Percentiles rank a stretch among this genome's conserved stretches.
Conservation (phyloP, 2,888 invertebrate genomes). For the Phrixothrix hirtus region DNA sequence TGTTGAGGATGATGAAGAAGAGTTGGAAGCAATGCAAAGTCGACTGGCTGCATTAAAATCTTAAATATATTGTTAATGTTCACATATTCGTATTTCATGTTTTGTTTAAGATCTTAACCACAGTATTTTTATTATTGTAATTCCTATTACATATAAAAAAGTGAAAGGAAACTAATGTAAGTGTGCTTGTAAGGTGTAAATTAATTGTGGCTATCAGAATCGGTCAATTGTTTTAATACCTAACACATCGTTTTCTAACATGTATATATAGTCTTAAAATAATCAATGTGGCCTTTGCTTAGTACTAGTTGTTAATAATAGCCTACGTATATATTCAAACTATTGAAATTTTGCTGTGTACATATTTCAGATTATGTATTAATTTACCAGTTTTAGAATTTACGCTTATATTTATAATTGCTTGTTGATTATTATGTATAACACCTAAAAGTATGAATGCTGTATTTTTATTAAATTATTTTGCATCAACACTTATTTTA, state of each 20-base stretch:
- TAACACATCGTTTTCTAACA: no score
- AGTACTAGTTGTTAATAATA: not conserved
- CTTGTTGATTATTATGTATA: not conserved
- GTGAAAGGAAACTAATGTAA: no score
- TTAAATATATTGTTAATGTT: constrained; percentile 57
- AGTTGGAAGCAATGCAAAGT: constrained; percentile 90
- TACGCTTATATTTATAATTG: not conserved
- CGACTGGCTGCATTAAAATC: constrained; percentile 86
- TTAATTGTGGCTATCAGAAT: no score
- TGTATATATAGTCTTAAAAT: not conserved
- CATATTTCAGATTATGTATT: not conserved
- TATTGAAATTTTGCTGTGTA: not conserved
- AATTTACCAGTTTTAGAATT: not conserved
- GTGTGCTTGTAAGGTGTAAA: no score
- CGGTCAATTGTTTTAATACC: no score
- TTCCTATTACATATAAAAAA: no score
- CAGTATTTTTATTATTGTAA: constrained; percentile 7
- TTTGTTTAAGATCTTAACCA: no score
- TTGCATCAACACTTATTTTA: no score
- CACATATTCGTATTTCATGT: no score
- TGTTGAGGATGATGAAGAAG: constrained; percentile 69
- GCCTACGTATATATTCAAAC: not conserved
- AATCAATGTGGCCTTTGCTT: constrained; percentile 3
- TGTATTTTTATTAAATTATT: no score
- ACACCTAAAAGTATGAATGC: not conserved